Percentiles rank a stretch among this genome's conserved stretches.
Conservation (phyloP, 2,888 invertebrate species). For the Eupithecia dodoneata region DNA sequence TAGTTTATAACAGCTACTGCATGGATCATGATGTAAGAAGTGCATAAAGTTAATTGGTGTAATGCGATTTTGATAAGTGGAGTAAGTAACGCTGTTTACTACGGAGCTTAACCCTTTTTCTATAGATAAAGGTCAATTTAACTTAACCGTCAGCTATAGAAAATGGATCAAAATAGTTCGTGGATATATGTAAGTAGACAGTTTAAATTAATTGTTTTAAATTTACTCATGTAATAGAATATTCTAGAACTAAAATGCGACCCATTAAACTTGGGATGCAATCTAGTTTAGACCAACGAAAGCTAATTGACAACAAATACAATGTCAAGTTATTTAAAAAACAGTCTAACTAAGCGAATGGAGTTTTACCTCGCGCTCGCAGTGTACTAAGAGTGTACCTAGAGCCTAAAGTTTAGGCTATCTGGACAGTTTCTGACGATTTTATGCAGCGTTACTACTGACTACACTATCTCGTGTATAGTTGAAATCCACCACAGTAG, state of each 20-base stretch:
- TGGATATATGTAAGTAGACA: no score
- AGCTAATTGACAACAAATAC: no score
- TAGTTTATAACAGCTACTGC: conserved; percentile 10
- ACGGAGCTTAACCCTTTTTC: not conserved
- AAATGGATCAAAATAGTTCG: no score
- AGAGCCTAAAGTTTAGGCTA: no score
- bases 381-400: no score
- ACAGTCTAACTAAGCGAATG: no score
- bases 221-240: not conserved
- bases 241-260: not conserved
- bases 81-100: not conserved
- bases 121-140: no score
- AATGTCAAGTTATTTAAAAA: no score
- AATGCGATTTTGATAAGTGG: not conserved
- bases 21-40: not conserved
- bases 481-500: not conserved
- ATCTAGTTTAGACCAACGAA: not conserved
- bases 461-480: not conserved
- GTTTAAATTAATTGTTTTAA: no score
- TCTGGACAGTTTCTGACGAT: not conserved
- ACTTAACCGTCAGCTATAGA: no score
- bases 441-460: not conserved
- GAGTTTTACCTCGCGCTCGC: no score
- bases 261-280: not conserved
- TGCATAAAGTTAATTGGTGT: not conserved